Evolutionary conservation across 2,888 invertebrate species (phyloP), one percentile per base, ranked within the genome.

Genomic region (Cephus sareptanus): DNA sequence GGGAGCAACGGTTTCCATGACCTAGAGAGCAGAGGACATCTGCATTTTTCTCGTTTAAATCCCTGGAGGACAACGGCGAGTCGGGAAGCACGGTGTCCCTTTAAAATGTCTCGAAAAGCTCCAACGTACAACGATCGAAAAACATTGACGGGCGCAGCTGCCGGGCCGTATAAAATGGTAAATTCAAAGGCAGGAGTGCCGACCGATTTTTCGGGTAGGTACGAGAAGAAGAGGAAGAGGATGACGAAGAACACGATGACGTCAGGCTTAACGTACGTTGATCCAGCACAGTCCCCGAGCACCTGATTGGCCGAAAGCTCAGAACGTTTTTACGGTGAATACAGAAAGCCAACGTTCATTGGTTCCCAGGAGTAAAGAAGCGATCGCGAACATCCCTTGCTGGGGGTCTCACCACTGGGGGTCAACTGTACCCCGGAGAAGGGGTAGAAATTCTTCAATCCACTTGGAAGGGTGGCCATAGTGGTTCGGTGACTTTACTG

Each of bases 11-110:
- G 88, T 88, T 83, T 81, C 78, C 83, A 77, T 88, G 88, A 88
- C 86, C 88, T 81, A 84, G 83, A 83, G 83, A 80, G 77, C 76
- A 78, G 77, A 71, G 74, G 35, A 23, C 34, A 83, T 84, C 84
- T 84, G 83, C 84, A 86, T 85, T 81, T 81, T 81, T 81, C 78
- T 30, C 79, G 83, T 85, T 85, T 83, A 86, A 88, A 87, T 87
- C 83, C 79, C 83, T 75, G 34, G 71, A 77, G 75, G 77, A 35
- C 78, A 77, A 80, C 68, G 70, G 73, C 82, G 77, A 81, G 80
- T 81, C 84, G 81, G 82, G 83, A 83, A 83, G 82, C 80, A 75
- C 76, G 73, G 73, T 76, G 84, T 83, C 85, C 83, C 83, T 86
- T 87, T 87, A 85, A 88, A 88, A 76, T 33, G 31, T 71, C 31